Conservation (phyloP, 2,888 invertebrate genomes). For the Plebejus anna region DNA sequence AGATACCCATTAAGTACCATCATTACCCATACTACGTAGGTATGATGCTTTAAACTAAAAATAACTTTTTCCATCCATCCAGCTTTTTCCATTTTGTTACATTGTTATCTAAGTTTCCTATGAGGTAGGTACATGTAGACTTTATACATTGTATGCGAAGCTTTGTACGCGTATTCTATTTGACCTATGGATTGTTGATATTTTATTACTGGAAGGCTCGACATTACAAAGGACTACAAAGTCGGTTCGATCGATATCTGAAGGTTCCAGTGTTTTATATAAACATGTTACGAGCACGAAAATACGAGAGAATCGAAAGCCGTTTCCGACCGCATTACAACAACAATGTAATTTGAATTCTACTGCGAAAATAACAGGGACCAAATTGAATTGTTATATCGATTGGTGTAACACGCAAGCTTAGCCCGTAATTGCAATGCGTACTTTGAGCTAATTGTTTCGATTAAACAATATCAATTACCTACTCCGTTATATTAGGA, state of each 20-base stretch:
- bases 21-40: no score
- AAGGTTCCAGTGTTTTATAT: constrained; percentile 24
- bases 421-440: constrained; percentile 5
- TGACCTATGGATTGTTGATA: constrained; percentile 4
- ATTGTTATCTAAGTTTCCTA: background rate
- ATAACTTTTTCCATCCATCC: no score
- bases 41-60: no score
- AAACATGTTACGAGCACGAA: constrained; percentile 23
- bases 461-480: constrained; percentile 9
- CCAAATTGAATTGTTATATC: background rate
- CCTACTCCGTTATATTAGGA: background rate
- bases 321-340: constrained; percentile 19
- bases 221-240: constrained; percentile 9
- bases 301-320: constrained; percentile 25
- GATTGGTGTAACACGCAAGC: constrained; percentile 23
- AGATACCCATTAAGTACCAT: no score
- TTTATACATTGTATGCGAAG: background rate
- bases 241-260: constrained; percentile 18
- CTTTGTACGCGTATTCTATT: constrained; percentile 4
- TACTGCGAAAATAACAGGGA: background rate
- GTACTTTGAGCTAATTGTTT: constrained; percentile 7
- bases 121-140: background rate
- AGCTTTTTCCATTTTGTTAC: background rate
- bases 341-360: constrained; percentile 15
- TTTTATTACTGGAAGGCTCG: background rate